A percentile compares a stretch with the other conserved stretches of the same genome.
phyloP scores from a whole-genome alignment of 2,797 vertebrate species.

The Anabacerthia variegaticeps region DNA sequence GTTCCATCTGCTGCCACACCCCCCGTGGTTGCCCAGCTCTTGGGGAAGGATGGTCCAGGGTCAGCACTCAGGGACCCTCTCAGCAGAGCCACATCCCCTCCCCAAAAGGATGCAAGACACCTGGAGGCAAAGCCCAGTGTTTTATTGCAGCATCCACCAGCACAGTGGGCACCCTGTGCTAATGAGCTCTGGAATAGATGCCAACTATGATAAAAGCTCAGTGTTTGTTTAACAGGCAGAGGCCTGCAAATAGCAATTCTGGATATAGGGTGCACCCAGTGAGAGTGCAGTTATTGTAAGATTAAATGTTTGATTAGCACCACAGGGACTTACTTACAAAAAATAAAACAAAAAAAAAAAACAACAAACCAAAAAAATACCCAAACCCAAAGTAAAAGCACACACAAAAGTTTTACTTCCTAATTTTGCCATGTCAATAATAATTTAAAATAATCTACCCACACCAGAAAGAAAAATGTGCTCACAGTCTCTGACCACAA shows the following conservation, averaged over 20 bases:
- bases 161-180: neutral
- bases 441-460: neutral
- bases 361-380: neutral
- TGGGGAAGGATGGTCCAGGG: neutral
- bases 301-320: neutral
- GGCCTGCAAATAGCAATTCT: neutral
- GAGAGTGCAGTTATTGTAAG: neutral
- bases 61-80: neutral
- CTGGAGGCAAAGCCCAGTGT: neutral
- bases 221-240: neutral
- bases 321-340: neutral
- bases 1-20: neutral
- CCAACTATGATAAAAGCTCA: neutral
- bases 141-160: neutral
- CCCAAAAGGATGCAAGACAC: neutral
- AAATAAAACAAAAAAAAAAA: neutral
- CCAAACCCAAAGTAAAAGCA: neutral
- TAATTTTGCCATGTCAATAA: neutral
- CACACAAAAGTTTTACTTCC: neutral
- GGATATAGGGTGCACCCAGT: neutral
- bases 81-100: rapidly evolving
- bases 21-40: neutral
- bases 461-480: neutral
- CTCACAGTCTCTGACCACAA: neutral
- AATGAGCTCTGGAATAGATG: neutral